Percentiles rank a stretch among this genome's conserved stretches.
These are phyloP conservation scores for Drosophila takahashii DNA, from an alignment of 1,140 invertebrate species.

Conservation along the genomic window DNA sequence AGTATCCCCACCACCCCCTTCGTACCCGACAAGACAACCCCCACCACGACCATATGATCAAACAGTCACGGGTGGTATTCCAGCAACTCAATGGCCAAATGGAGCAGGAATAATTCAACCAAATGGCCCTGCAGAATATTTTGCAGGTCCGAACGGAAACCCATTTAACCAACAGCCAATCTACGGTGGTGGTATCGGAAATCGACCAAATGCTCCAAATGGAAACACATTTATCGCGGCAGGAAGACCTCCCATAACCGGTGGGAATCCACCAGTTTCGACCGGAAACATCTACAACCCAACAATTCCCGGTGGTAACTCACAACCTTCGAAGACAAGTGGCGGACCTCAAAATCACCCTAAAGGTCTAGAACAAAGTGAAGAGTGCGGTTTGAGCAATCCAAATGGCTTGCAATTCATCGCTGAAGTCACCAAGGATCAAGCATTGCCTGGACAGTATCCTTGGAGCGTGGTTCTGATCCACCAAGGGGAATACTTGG, in stretches of 20 bases:
- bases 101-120: too few relatives aligned
- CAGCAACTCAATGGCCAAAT: too few relatives aligned
- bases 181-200: too few relatives aligned
- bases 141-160: not conserved
- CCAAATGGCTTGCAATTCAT: not conserved
- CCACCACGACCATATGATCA: too few relatives aligned
- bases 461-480: constrained; percentile 8
- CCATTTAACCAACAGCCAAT: too few relatives aligned
- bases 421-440: accelerated
- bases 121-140: too few relatives aligned
- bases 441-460: not conserved
- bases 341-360: not conserved
- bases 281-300: not conserved
- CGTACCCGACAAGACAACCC: too few relatives aligned
- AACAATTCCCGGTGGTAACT: not conserved
- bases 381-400: constrained; percentile 1
- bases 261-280: not conserved
- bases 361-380: not conserved
- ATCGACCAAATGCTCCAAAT: too few relatives aligned
- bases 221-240: too few relatives aligned
- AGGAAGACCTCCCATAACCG: too few relatives aligned
- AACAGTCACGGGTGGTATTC: too few relatives aligned
- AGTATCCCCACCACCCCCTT: too few relatives aligned
- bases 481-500: not conserved
- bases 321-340: not conserved